These are phyloP conservation scores for honey bee (Apis mellifera) DNA, from an alignment of 1,140 invertebrate species.

Conservation along the genomic window Amel_HAv3.1 CM009935.2:3118501-3119000, in stretches of 20 bases:
- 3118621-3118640: constrained; percentile 32
- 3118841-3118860: no score
- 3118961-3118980: no score
- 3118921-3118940: no score
- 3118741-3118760: not conserved
- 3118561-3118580: constrained; percentile 30
- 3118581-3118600: constrained; percentile 15
- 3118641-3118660: not conserved
- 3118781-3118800: no score
- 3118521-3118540: constrained; percentile 48
- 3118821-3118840: no score
- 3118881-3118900: no score
- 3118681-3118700: not conserved
- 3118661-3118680: not conserved
- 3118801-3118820: no score
- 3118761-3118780: no score
- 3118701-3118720: not conserved
- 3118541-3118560: constrained; percentile 56
- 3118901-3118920: no score
- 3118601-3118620: constrained; percentile 37
- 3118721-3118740: not conserved
- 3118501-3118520: constrained; percentile 44
- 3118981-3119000: no score
- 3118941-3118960: no score
- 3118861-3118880: no score